These are phyloP conservation scores for Macrotus californicus DNA, from an alignment of 2,113 vertebrate species.

Conservation along the genomic window DNA sequence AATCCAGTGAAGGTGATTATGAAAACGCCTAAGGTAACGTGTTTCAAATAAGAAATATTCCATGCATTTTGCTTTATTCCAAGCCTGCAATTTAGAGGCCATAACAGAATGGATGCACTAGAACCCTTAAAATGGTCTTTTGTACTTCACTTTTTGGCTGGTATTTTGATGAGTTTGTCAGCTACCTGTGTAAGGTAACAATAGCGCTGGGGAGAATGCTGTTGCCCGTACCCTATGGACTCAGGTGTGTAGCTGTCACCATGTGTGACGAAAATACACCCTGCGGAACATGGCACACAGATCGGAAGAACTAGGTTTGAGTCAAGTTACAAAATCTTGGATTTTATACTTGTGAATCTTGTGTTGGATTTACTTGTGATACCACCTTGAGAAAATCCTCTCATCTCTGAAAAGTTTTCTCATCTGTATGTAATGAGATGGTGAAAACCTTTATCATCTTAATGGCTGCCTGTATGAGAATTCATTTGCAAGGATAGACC, in stretches of 20 bases:
- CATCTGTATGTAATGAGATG: not conserved
- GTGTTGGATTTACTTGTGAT: not conserved
- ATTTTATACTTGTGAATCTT: not conserved
- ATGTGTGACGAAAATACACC: not conserved
- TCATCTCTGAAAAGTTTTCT: not conserved
- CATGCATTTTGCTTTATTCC: not conserved
- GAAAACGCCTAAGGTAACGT: not conserved
- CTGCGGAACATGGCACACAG: not conserved
- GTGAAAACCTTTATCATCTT: not conserved
- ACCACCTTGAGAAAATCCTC: not conserved
- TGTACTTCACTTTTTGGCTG: not conserved
- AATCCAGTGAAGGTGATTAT: not conserved
- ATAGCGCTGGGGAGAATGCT: not conserved
- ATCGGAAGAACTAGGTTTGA: not conserved
- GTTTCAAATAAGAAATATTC: not conserved
- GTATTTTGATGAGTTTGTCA: not conserved
- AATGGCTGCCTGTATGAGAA: not conserved
- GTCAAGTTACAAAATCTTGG: not conserved
- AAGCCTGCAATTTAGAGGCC: not conserved
- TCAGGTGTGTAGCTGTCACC: accelerated
- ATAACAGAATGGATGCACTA: not conserved
- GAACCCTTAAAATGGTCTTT: not conserved
- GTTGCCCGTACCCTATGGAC: not conserved
- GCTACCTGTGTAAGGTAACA: not conserved
- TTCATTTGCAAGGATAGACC: not conserved